Percentiles rank a stretch among this genome's conserved stretches.
Evolutionary conservation across 2,797 vertebrate genomes (phyloP).

Genomic region (Lemur catta): DNA sequence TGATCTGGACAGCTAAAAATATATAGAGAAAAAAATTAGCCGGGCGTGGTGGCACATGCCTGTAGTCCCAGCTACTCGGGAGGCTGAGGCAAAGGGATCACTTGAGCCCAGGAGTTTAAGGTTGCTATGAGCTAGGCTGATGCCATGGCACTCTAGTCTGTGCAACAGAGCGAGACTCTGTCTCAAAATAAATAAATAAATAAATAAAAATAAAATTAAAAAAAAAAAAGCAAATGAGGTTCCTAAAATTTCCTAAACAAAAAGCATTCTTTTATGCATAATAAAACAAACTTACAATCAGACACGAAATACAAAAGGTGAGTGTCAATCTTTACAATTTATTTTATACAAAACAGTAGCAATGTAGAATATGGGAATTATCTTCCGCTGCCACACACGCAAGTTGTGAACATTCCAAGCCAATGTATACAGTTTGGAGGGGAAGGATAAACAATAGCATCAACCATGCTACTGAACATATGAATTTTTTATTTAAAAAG

Average conservation of each 20-base stretch:
- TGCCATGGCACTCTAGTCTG: too few species aligned
- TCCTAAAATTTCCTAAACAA: neutral
- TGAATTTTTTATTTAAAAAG: slow-evolving; percentile 82
- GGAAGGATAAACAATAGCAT: slow-evolving; percentile 83
- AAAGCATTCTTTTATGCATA: neutral
- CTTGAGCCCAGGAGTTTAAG: too few species aligned
- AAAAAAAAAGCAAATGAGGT: neutral
- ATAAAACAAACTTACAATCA: slow-evolving; percentile 63
- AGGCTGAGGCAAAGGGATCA: too few species aligned
- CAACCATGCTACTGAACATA: slow-evolving; percentile 84
- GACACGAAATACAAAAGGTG: slow-evolving; percentile 51
- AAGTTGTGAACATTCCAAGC: slow-evolving; percentile 86
- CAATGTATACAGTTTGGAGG: slow-evolving; percentile 84
- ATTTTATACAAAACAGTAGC: slow-evolving; percentile 90
- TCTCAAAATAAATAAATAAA: too few species aligned
- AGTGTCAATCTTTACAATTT: slow-evolving; percentile 85
- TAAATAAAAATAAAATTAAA: too few species aligned
- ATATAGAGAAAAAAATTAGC: too few species aligned
- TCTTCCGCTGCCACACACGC: slow-evolving; percentile 84
- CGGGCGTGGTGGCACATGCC: too few species aligned
- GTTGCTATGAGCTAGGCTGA: too few species aligned
- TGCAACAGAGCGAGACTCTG: too few species aligned
- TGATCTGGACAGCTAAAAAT: too few species aligned
- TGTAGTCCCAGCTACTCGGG: too few species aligned
- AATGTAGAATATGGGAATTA: slow-evolving; percentile 87